Conservation (phyloP, 1,140 invertebrate genomes). For the Asobara japonica region DNA sequence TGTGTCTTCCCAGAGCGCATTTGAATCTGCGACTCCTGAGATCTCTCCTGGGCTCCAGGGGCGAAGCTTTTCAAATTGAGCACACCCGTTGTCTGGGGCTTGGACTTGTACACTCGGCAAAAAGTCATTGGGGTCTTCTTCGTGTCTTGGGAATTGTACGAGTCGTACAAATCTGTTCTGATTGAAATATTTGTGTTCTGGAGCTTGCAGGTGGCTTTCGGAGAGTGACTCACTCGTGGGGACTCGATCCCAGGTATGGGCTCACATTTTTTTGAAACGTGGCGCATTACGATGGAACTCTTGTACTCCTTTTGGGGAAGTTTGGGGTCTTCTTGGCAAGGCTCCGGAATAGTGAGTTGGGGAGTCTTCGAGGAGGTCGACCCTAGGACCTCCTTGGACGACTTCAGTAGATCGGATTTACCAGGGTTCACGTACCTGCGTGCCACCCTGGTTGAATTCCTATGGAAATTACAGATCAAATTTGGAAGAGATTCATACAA, state of each 20-base stretch:
- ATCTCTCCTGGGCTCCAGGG: slow-evolving; percentile 1
- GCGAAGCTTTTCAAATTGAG: slow-evolving; percentile 30
- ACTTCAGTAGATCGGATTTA: too few species aligned
- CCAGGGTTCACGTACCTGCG: too few species aligned
- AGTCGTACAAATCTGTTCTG: slow-evolving; percentile 59
- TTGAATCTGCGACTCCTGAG: slow-evolving; percentile 33
- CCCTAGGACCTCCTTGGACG: too few species aligned
- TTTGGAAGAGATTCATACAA: too few species aligned
- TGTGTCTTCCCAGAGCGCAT: slow-evolving; percentile 22
- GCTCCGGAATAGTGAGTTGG: too few species aligned
- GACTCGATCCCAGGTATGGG: slow-evolving; percentile 20
- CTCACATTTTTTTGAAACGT: slow-evolving; percentile 49
- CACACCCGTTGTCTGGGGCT: slow-evolving; percentile 10
- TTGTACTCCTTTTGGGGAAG: background rate
- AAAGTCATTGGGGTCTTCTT: slow-evolving; percentile 43
- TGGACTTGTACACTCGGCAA: slow-evolving; percentile 36
- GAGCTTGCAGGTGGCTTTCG: slow-evolving; percentile 32
- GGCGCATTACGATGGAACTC: slow-evolving; percentile 53
- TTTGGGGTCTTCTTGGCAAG: background rate
- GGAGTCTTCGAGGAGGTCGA: too few species aligned
- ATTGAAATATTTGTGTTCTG: slow-evolving; percentile 60
- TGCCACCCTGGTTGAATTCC: too few species aligned
- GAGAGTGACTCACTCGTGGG: slow-evolving; percentile 16
- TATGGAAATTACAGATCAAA: too few species aligned
- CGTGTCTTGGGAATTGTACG: slow-evolving; percentile 45